Conservation (phyloP, 2,797 vertebrate species). For the Leptatherina wallacei region DNA sequence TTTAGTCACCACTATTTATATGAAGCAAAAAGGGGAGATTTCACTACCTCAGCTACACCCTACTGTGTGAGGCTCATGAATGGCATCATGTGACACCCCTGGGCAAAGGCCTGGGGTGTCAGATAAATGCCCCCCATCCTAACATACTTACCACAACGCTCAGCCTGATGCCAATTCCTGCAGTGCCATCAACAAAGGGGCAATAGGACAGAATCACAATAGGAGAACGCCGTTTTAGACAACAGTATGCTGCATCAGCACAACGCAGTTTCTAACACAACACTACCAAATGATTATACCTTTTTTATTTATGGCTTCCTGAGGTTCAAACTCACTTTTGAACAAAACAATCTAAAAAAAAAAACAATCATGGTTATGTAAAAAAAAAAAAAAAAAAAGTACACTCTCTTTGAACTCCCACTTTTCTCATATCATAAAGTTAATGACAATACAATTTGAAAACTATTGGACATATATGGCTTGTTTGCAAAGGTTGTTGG, state of each 20-base stretch:
- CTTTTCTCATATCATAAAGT: background rate
- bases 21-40: constrained; percentile 3
- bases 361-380: background rate
- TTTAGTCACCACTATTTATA: background rate
- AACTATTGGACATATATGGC: too few species aligned
- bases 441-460: background rate
- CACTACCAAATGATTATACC: background rate
- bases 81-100: constrained; percentile 51
- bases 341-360: background rate
- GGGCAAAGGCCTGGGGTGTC: constrained; percentile 40
- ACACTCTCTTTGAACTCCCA: background rate
- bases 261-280: constrained; percentile 35
- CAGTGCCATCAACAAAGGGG: constrained; percentile 59
- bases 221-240: constrained; percentile 56
- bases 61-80: constrained; percentile 29
- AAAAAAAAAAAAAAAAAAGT: background rate
- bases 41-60: constrained; percentile 41
- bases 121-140: constrained; percentile 48
- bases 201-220: constrained; percentile 66
- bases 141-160: constrained; percentile 73
- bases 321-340: background rate
- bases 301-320: background rate
- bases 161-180: constrained; percentile 77
- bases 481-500: too few species aligned
- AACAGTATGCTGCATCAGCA: constrained; percentile 53